Base-by-base conservation (phyloP, 2,113 vertebrate genomes). In the Percina caprodes region DNA sequence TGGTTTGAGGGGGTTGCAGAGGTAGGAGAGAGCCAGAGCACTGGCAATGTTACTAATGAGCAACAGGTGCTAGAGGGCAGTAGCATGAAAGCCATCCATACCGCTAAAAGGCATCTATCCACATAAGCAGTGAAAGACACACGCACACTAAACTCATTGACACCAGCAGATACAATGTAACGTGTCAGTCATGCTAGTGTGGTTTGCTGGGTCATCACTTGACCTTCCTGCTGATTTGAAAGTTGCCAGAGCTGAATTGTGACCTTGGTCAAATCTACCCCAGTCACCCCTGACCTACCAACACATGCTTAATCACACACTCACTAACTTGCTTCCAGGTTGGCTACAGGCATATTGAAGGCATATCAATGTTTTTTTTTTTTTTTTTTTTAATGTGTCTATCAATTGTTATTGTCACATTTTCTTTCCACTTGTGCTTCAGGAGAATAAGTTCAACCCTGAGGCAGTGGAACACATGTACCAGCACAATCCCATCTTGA, bases 401-500 rank as follows among this genome's bases (percentile, higher is more conserved):
- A 1, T 33, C 56, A 30, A 76, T 49, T 49, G 45, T 79, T 52
- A 74, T 60, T 24, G 3, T 78, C 66, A 70, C 15, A 19, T 66
- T 56, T 49, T 48, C 52, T 49, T 51, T 74, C 23, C 21, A n/a
- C 0, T 85, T 83, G 6, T 75, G 68, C 92, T 16, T 10, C 2
- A 99, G 98, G 98, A 99, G 89, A 97, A 97, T 84, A 94, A 95
- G 21, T 93, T 94, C 70, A 96, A 96, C 90, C 96, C 96, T 0
- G 98, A 99, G 81, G 94, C 96, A 0, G 96, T 99, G 92, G 97
- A 99, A 73, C 96, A 98, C 86, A 99, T 99, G 90, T 99, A 98
- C 91, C 95, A 92, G 60, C 94, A 97, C 93, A 99, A 99, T 88
- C 95, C 97, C 2, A 98, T 99, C 91, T 94, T 99, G 79, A 96